These are phyloP conservation scores for Hydroisotoma schaefferi DNA, from an alignment of 2,888 invertebrate species.

Conservation along the genomic window DNA sequence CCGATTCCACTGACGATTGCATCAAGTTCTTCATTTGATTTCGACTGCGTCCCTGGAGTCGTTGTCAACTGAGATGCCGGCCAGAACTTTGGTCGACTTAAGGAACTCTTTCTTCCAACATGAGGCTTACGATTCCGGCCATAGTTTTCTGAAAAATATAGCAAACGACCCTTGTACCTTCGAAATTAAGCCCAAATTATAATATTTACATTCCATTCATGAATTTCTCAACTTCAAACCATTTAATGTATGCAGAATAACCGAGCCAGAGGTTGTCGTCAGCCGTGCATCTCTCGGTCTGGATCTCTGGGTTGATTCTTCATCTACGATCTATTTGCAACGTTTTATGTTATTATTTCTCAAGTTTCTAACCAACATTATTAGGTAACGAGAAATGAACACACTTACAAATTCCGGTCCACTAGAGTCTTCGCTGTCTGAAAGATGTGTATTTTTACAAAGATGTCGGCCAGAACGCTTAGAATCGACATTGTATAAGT, in stretches of 20 bases:
- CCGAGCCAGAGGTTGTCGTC: neutral
- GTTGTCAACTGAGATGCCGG: too few species aligned
- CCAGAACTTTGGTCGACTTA: too few species aligned
- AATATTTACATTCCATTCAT: neutral
- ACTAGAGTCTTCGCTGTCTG: constrained; percentile 13
- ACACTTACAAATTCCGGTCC: constrained; percentile 8
- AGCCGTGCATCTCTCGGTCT: neutral
- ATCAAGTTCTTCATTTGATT: too few species aligned
- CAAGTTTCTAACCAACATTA: neutral
- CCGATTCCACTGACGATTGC: constrained; percentile 1
- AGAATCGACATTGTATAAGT: neutral
- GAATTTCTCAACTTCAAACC: neutral
- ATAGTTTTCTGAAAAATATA: neutral
- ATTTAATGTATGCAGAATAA: neutral
- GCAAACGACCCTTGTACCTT: too few species aligned
- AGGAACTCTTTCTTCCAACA: too few species aligned
- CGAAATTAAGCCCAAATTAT: too few species aligned
- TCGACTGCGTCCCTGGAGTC: too few species aligned
- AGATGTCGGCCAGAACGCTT: neutral
- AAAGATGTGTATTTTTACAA: neutral
- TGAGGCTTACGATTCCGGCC: neutral
- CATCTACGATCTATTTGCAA: neutral
- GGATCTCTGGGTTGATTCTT: neutral
- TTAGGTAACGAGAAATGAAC: neutral
- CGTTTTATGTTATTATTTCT: neutral